phyloP scores from a whole-genome alignment of 92 coral and sea anemone genomes.

The Parazoanthus atlanticus region DNA sequence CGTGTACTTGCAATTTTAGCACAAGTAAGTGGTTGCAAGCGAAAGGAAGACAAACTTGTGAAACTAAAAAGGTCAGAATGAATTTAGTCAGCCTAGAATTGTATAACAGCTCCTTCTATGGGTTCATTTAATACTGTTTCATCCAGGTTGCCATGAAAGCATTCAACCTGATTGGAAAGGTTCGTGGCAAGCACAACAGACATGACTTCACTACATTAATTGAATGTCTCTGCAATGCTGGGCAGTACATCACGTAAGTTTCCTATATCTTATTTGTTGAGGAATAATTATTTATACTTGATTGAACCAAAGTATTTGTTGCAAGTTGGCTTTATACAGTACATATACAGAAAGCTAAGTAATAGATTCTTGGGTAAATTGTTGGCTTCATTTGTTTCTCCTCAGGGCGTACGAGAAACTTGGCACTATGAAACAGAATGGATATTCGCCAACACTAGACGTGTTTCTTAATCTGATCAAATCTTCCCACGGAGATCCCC shows the following conservation, averaged over 20 bases:
- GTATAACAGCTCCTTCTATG: neutral
- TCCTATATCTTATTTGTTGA: neutral
- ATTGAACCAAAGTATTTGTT: too few species aligned
- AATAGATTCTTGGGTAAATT: neutral
- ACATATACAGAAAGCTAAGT: neutral
- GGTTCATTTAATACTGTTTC: neutral
- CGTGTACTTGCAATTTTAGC: too few species aligned
- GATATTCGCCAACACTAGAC: constrained; percentile 27
- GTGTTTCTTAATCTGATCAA: constrained; percentile 30
- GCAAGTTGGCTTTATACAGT: neutral
- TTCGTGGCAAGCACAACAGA: constrained; percentile 56
- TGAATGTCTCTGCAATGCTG: constrained; percentile 70
- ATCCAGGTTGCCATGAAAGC: constrained; percentile 71
- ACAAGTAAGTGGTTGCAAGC: too few species aligned
- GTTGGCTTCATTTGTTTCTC: neutral
- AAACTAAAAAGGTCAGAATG: too few species aligned
- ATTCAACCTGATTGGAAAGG: constrained; percentile 66
- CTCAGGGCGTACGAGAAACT: constrained; percentile 38
- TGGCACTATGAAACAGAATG: constrained; percentile 27
- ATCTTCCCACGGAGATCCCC: constrained; percentile 15
- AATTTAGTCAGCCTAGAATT: too few species aligned
- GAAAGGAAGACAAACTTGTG: too few species aligned
- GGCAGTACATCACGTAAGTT: constrained; percentile 76
- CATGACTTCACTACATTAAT: constrained; percentile 77
- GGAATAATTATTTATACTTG: too few species aligned